phyloP scores from a whole-genome alignment of 1,140 invertebrate genomes.

The Procambarus virginalis region DNA sequence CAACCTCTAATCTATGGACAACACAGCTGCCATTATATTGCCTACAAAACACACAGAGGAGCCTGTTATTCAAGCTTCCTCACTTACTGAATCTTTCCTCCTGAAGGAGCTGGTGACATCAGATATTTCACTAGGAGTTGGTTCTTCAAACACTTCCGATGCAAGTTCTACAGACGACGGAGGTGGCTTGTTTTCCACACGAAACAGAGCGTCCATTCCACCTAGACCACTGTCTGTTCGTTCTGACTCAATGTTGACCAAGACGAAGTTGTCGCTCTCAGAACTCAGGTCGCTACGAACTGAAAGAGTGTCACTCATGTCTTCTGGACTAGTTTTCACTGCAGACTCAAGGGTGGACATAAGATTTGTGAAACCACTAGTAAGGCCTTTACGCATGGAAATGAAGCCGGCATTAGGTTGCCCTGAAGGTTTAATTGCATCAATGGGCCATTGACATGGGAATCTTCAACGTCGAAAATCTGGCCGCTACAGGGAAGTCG shows the following conservation, averaged over 20 bases:
- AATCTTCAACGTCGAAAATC: neutral
- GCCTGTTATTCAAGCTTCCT: neutral
- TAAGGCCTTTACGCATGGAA: conserved; percentile 65
- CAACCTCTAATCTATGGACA: no score
- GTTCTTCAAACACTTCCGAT: conserved; percentile 87
- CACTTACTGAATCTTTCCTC: conserved; percentile 83
- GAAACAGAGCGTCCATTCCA: conserved; percentile 65
- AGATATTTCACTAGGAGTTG: conserved; percentile 85
- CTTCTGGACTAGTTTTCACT: conserved; percentile 68
- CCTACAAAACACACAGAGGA: neutral
- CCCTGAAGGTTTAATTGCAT: conserved; percentile 56
- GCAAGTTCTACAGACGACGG: conserved; percentile 82
- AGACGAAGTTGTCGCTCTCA: conserved; percentile 75
- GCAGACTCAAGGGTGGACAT: conserved; percentile 70
- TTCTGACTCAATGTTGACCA: conserved; percentile 73
- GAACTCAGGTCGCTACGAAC: conserved; percentile 75
- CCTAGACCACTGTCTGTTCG: conserved; percentile 62
- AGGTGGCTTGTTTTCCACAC: conserved; percentile 41
- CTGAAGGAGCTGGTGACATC: conserved; percentile 85
- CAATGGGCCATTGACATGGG: conserved; percentile 48
- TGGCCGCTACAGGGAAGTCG: conserved; percentile 45
- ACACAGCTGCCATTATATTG: neutral
- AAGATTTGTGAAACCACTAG: conserved; percentile 66
- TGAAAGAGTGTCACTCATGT: conserved; percentile 73
- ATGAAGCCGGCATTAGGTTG: conserved; percentile 65